Conservation (phyloP, 2,888 invertebrate genomes). For the Coenonympha glycerion region DNA sequence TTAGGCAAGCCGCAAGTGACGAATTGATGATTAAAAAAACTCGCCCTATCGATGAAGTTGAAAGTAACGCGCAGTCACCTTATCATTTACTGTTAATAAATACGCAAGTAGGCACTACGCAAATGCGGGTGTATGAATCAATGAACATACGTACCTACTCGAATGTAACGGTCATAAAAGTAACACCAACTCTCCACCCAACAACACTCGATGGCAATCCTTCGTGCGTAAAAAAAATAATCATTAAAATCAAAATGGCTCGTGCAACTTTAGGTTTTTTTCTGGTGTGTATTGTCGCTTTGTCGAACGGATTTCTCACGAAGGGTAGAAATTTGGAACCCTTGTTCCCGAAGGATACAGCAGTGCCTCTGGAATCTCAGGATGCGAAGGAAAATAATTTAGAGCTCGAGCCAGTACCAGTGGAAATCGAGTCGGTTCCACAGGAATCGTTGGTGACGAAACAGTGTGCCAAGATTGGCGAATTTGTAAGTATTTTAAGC, state of each 20-base stretch:
- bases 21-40: background rate
- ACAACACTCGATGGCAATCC: conserved; percentile 22
- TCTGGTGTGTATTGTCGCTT: conserved; percentile 30
- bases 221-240: conserved; percentile 25
- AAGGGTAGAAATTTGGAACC: conserved; percentile 28
- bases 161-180: conserved; percentile 21
- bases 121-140: conserved; percentile 23
- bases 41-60: conserved; percentile 14
- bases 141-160: conserved; percentile 2
- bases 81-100: conserved; percentile 10
- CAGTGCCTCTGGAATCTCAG: conserved; percentile 27
- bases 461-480: conserved; percentile 48
- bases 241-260: conserved; percentile 32
- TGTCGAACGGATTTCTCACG: conserved; percentile 39
- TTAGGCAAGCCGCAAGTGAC: background rate
- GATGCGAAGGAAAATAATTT: conserved; percentile 30
- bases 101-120: background rate
- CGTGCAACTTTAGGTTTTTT: conserved; percentile 34
- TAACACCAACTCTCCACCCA: conserved; percentile 22
- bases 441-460: conserved; percentile 14
- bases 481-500: conserved; percentile 51
- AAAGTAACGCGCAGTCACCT: conserved; percentile 7
- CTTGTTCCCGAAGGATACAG: conserved; percentile 26
- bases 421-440: conserved; percentile 12
- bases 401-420: conserved; percentile 13